Conservation (phyloP, 2,113 vertebrate genomes). For the Actinemys pallida region DNA sequence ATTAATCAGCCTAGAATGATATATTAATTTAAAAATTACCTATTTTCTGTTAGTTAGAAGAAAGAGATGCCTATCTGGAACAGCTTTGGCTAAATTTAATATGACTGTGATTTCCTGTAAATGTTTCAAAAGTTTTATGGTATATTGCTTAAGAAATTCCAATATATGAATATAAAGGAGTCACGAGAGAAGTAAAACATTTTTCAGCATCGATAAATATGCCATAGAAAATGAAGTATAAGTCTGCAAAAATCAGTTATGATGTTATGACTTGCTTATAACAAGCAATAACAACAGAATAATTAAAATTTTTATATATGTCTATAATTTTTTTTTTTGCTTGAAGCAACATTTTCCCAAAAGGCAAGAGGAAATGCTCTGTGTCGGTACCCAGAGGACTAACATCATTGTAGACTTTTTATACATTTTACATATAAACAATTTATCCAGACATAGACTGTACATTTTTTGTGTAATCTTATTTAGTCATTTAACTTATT, state of each 20-base stretch:
- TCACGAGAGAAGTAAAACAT: not conserved
- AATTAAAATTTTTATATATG: not conserved
- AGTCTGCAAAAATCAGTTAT: not conserved
- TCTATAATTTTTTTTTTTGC: not conserved
- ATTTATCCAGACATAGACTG: slow-evolving; percentile 70
- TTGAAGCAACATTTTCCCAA: not conserved
- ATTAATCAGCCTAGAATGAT: not conserved
- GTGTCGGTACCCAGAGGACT: slow-evolving; percentile 72
- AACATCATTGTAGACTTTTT: slow-evolving; percentile 24
- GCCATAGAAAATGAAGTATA: not conserved
- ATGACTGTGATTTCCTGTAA: not conserved
- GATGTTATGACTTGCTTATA: not conserved
- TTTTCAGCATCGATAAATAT: not conserved
- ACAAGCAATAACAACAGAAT: not conserved
- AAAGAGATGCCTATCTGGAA: not conserved
- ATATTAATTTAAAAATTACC: not conserved
- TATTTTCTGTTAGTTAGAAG: not conserved
- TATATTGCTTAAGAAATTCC: not conserved
- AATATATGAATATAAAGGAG: not conserved
- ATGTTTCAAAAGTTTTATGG: not conserved
- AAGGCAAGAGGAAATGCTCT: not conserved
- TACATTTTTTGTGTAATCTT: slow-evolving; percentile 70
- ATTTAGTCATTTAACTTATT: slow-evolving; percentile 74
- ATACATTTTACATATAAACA: slow-evolving; percentile 67
- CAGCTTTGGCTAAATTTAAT: not conserved